These are phyloP conservation scores for Corydoras maculifer DNA, from an alignment of 2,113 vertebrate genomes.

Conservation along the genomic window DNA sequence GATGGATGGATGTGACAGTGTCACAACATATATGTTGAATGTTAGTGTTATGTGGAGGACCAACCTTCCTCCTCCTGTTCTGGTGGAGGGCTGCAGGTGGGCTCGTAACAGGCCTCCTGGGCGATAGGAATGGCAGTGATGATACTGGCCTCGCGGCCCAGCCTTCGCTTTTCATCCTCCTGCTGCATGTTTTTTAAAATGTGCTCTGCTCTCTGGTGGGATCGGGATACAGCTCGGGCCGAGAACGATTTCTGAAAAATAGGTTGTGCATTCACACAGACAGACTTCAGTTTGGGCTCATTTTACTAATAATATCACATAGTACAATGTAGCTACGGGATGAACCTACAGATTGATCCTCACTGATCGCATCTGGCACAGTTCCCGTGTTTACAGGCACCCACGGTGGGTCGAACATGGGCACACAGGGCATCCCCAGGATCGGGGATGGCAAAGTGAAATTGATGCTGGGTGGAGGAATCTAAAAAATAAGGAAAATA, in stretches of 20 bases:
- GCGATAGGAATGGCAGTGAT: conserved; percentile 95
- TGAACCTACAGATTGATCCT: conserved; percentile 93
- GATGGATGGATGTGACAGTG: too few relatives aligned
- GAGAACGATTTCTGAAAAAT: conserved; percentile 90
- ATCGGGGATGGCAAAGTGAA: conserved; percentile 97
- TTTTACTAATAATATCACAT: too few relatives aligned
- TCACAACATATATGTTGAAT: too few relatives aligned
- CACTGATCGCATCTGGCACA: conserved; percentile 94
- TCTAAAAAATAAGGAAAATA: conserved; percentile 58
- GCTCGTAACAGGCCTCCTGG: conserved; percentile 95
- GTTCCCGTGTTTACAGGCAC: conserved; percentile 94
- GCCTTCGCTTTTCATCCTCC: conserved; percentile 90
- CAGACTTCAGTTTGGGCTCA: too few relatives aligned
- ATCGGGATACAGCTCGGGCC: conserved; percentile 90
- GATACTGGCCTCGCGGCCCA: conserved; percentile 93
- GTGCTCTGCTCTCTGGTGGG: conserved; percentile 94
- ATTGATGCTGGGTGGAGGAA: conserved; percentile 97
- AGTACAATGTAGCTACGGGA: background rate
- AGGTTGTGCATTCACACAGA: too few relatives aligned
- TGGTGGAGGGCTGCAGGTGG: conserved; percentile 85
- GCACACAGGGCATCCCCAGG: conserved; percentile 95
- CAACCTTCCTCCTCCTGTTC: conserved; percentile 98
- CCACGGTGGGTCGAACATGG: conserved; percentile 98
- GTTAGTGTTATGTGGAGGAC: conserved; percentile 10
- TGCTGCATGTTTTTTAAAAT: conserved; percentile 98